Base-by-base conservation (phyloP, 2,113 vertebrate genomes). In the Coptodon bakossiorum region DNA sequence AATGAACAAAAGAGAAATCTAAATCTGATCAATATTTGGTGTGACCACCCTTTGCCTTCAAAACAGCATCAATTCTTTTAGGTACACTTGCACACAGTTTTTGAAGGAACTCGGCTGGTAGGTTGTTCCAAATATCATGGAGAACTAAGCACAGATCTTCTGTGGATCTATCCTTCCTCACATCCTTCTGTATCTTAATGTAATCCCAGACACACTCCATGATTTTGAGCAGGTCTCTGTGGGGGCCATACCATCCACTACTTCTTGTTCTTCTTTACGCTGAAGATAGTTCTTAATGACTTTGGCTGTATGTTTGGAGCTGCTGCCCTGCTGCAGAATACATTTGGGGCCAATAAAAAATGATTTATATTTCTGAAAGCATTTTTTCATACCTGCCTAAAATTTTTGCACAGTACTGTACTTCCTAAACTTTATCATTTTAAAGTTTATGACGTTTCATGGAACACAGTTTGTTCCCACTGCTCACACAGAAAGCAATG, bases 401-500 rank as follows among this genome's bases (percentile, higher is more conserved):
- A 53, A n/a, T 5, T 1, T 53, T 53, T 53, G 19, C 50, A 53
- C 19, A 53, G 52, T 6, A 53, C 52, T 53, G 52, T 53, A 53
- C 52, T 53, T 53, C 52, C 52, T 53, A 53, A 6, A 53, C 52
- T 11, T 53, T 53, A 22, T 53, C 9, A 53, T 53, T 53, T 53
- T 22, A 53, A 53, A 53, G 52, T 53, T 53, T 54, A 54, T 22
- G 52, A 54, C 10, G 52, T 54, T 54, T 22, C n/a, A 54, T 54
- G n/a, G n/a, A 54, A 54, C 22, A 56, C 22, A 56, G 22, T 56
- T 56, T 56, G 53, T 56, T 24, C 11, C 22, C 22, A 13, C 2
- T 1, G 2, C 6, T 34, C 45, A 2, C 17, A 85, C 12, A 1
- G 0, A 0, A 1, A 0, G 0, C 29, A 40, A 9, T 94, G 91